These are phyloP conservation scores for Gastrophysa polygoni DNA, from an alignment of 2,888 invertebrate genomes.

Conservation along the genomic window DNA sequence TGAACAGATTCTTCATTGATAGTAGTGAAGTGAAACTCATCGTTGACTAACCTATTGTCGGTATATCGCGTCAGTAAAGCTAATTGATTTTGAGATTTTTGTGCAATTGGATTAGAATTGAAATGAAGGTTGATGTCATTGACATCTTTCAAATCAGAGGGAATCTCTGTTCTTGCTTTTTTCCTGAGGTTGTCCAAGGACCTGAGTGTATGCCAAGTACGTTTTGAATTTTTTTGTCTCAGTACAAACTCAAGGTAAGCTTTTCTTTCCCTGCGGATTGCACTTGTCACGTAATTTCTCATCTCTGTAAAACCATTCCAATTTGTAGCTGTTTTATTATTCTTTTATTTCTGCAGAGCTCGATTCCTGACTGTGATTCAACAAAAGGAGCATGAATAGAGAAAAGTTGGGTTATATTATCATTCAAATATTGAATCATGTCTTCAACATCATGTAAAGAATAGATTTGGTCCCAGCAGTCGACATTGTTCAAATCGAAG, in stretches of 20 bases:
- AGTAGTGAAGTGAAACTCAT: background rate
- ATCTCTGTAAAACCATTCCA: background rate
- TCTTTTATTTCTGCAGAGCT: constrained; percentile 3
- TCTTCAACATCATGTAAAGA: constrained; percentile 4
- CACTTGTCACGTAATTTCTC: background rate
- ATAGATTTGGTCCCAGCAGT: constrained; percentile 8
- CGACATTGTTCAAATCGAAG: background rate
- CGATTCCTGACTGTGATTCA: background rate
- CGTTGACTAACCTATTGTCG: background rate
- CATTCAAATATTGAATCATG: background rate
- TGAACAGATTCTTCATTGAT: background rate
- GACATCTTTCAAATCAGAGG: background rate
- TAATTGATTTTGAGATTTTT: background rate
- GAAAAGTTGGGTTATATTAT: background rate
- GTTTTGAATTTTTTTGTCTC: background rate
- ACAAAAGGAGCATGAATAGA: constrained; percentile 1
- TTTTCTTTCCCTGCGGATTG: constrained; percentile 1
- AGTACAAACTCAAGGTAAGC: constrained; percentile 4
- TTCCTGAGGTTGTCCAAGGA: background rate
- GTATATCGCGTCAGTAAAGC: background rate
- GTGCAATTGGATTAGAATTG: background rate
- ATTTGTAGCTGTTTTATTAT: background rate
- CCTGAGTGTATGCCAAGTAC: constrained; percentile 2
- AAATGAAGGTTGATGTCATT: background rate
- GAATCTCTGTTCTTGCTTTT: background rate